Percentiles rank a stretch among this genome's conserved stretches.
These are phyloP conservation scores for Cromileptes altivelis DNA, from an alignment of 2,113 vertebrate genomes.

Conservation along the genomic window DNA sequence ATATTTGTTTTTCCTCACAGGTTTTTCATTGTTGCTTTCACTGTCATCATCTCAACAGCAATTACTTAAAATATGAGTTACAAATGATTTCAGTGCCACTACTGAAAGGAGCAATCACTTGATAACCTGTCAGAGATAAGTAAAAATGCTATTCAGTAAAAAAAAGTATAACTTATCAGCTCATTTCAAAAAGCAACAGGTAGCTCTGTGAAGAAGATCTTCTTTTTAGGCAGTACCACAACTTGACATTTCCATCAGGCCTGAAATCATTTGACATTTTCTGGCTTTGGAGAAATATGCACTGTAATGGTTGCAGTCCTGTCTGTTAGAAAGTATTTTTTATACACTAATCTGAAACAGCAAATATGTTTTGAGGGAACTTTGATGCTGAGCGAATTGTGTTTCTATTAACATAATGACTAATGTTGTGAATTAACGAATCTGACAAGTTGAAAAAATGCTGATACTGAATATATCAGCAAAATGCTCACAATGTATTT, in stretches of 20 bases:
- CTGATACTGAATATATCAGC: too few relatives aligned
- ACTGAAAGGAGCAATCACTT: conserved; percentile 9
- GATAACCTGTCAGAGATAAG: neutral
- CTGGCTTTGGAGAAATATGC: conserved; percentile 20
- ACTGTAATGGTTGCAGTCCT: neutral
- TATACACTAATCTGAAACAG: too few relatives aligned
- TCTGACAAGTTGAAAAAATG: too few relatives aligned
- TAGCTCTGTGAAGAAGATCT: neutral
- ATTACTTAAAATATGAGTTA: neutral
- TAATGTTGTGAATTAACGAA: too few relatives aligned
- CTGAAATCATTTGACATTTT: conserved; percentile 57
- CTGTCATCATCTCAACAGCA: neutral
- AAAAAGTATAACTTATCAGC: neutral
- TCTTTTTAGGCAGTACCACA: conserved; percentile 27
- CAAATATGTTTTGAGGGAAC: too few relatives aligned
- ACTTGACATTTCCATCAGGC: conserved; percentile 45
- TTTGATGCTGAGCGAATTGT: too few relatives aligned
- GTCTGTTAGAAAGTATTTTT: too few relatives aligned
- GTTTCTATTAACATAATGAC: too few relatives aligned
- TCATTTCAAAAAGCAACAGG: conserved; percentile 7
- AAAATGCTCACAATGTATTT: too few relatives aligned
- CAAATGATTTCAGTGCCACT: neutral
- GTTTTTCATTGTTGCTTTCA: neutral
- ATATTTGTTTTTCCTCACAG: neutral
- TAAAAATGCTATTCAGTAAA: neutral